Percentiles rank a stretch among this genome's conserved stretches.
These are phyloP conservation scores for Hyposoter didymator DNA, from an alignment of 2,888 invertebrate genomes.

Conservation along the genomic window DNA sequence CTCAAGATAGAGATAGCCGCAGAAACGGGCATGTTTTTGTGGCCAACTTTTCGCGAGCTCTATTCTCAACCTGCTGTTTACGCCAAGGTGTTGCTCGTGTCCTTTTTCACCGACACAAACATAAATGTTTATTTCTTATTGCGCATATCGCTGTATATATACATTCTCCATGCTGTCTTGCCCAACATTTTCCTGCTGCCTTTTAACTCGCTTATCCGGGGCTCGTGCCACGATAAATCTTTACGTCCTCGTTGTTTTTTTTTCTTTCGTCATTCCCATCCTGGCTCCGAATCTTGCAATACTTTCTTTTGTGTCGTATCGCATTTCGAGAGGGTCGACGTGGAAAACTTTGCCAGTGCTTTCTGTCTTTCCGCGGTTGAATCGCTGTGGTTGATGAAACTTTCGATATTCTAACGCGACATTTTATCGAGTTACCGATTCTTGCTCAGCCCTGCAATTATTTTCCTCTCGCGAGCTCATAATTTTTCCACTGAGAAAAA, in stretches of 20 bases:
- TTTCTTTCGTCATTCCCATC: conserved; percentile 46
- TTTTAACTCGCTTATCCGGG: conserved; percentile 45
- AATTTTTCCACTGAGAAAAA: no score
- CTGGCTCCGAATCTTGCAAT: conserved; percentile 10
- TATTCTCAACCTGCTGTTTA: conserved; percentile 57
- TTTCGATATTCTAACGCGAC: neutral
- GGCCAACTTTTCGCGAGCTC: conserved; percentile 59
- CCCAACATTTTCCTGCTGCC: conserved; percentile 29
- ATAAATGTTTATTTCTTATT: conserved; percentile 28
- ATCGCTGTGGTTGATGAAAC: neutral
- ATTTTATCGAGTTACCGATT: conserved; percentile 12
- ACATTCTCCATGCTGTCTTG: conserved; percentile 12
- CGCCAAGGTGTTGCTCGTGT: conserved; percentile 62
- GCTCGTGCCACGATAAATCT: conserved; percentile 54
- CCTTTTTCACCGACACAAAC: neutral
- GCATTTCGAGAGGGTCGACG: neutral
- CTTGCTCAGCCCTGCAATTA: neutral
- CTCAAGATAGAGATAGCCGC: conserved; percentile 44
- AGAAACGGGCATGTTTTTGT: conserved; percentile 58
- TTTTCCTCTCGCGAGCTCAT: no score
- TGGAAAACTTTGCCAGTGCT: neutral
- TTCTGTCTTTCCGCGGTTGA: neutral
- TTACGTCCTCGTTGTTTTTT: conserved; percentile 42
- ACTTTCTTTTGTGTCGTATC: neutral
- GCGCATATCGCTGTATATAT: neutral